A percentile compares a stretch with the other conserved stretches of the same genome.
These are phyloP conservation scores for Lucilia sericata DNA, from an alignment of 1,140 invertebrate genomes.

Conservation along the genomic window DNA sequence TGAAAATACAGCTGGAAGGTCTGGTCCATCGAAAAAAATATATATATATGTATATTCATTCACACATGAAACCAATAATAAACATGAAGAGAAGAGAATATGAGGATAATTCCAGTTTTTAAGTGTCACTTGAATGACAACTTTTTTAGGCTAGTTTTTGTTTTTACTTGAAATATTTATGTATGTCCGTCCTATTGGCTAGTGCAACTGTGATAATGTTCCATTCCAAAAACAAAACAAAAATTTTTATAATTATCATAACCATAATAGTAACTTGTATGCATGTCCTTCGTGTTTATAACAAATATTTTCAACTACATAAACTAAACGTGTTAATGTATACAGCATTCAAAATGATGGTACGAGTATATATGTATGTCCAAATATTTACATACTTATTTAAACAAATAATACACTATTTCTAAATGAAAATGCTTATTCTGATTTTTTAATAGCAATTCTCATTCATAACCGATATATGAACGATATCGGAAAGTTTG, in stretches of 20 bases:
- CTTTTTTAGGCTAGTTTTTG: not conserved
- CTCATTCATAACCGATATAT: no score
- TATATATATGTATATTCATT: not conserved
- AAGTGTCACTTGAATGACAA: conserved; percentile 16
- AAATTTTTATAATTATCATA: not conserved
- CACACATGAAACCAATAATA: not conserved
- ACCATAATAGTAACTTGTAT: not conserved
- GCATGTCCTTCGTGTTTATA: not conserved
- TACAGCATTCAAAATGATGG: not conserved
- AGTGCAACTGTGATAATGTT: not conserved
- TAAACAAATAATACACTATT: not conserved
- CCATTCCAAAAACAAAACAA: not conserved
- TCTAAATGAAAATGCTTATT: not conserved
- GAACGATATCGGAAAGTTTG: no score
- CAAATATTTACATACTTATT: no score
- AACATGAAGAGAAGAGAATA: not conserved
- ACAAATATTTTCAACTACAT: not conserved
- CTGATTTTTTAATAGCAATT: no score
- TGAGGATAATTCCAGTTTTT: not conserved
- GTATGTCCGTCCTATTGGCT: not conserved
- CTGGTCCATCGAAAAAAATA: conserved; percentile 2
- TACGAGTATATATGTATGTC: no score
- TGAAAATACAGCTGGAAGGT: not conserved
- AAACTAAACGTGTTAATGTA: not conserved
- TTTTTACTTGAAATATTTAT: not conserved